phyloP scores from a whole-genome alignment of 2,888 invertebrate species.

The Clusia tigrina region DNA sequence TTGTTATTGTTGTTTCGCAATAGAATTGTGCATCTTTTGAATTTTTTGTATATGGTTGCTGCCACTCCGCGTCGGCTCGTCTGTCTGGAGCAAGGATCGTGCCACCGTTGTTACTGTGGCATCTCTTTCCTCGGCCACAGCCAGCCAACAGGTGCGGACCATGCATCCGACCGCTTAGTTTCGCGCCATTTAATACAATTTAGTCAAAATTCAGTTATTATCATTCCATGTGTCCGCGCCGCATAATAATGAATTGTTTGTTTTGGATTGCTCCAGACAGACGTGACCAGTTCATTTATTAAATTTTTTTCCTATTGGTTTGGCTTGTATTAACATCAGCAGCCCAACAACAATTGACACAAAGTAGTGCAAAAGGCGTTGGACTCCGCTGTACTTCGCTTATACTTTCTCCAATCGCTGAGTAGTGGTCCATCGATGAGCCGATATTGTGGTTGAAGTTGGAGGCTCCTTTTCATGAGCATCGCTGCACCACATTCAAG shows the following conservation, averaged over 20 bases:
- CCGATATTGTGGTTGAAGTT: too few species aligned
- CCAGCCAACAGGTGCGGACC: conserved; percentile 2
- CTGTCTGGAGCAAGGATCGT: background rate
- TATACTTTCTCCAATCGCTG: conserved; percentile 3
- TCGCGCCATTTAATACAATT: conserved; percentile 7
- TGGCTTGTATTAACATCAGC: background rate
- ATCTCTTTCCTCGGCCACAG: background rate
- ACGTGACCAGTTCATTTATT: background rate
- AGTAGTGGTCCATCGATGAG: background rate
- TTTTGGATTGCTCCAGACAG: background rate
- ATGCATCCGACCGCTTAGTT: background rate
- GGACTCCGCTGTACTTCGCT: conserved; percentile 3
- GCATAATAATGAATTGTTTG: conserved; percentile 1
- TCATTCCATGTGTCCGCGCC: background rate
- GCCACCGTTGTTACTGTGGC: background rate
- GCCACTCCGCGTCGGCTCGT: too few species aligned
- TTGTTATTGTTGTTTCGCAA: background rate
- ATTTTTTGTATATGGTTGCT: too few species aligned
- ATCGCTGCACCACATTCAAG: background rate
- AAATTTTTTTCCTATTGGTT: background rate
- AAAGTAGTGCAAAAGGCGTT: conserved; percentile 5
- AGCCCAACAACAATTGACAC: background rate
- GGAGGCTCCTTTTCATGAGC: background rate
- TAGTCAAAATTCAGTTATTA: background rate
- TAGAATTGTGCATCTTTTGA: background rate